Percentiles rank a stretch among this genome's conserved stretches.
These are phyloP conservation scores for Amaurobius ferox DNA, from an alignment of 2,888 invertebrate species.

Conservation along the genomic window DNA sequence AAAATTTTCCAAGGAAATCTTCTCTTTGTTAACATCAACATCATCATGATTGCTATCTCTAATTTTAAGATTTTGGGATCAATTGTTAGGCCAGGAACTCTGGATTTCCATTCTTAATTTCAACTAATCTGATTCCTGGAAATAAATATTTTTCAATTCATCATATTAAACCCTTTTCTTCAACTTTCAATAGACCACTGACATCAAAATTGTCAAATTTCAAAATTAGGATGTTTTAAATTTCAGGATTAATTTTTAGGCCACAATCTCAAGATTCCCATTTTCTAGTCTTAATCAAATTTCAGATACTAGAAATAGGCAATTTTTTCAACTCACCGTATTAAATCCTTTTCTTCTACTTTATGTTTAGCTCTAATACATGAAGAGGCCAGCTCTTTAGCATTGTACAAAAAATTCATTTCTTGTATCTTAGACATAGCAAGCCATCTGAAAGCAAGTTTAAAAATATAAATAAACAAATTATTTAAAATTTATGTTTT, in stretches of 20 bases:
- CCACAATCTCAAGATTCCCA: no score
- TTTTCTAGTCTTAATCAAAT: not conserved
- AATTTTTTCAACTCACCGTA: slow-evolving; percentile 7
- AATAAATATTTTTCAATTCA: not conserved
- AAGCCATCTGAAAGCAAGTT: slow-evolving; percentile 38
- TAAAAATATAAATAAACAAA: not conserved
- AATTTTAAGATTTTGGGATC: no score
- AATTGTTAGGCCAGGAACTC: no score
- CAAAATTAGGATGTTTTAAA: no score
- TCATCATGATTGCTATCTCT: no score
- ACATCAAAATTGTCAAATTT: no score
- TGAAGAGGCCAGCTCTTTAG: slow-evolving; percentile 16
- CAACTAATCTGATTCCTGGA: not conserved
- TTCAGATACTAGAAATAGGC: not conserved
- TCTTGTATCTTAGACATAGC: slow-evolving; percentile 39
- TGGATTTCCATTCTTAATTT: no score
- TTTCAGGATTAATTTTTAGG: no score
- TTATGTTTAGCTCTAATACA: slow-evolving; percentile 12
- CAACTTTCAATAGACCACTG: not conserved
- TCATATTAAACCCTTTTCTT: not conserved
- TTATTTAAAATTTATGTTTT: not conserved
- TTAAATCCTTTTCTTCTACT: not conserved
- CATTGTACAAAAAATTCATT: slow-evolving; percentile 15
- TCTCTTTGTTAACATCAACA: no score
- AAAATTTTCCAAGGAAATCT: no score